These are phyloP conservation scores for Bubo bubo DNA, from an alignment of 2,113 vertebrate genomes.

Conservation along the genomic window DNA sequence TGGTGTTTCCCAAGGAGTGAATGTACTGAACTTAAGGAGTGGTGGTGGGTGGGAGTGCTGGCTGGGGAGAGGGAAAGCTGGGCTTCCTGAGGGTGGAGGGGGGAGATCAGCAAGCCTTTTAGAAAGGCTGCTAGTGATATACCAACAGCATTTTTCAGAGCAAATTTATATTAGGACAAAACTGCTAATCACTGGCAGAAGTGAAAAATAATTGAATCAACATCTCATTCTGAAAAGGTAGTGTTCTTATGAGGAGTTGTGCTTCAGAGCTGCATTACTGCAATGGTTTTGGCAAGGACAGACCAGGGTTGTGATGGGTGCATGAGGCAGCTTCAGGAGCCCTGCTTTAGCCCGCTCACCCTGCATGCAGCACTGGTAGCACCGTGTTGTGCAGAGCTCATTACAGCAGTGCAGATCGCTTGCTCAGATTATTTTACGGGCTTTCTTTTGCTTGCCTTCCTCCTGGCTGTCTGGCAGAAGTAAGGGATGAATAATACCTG, in stretches of 20 bases:
- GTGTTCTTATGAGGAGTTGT: not conserved
- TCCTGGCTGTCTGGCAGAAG: not conserved
- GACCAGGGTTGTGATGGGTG: accelerated
- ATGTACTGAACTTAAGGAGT: slow-evolving; percentile 22
- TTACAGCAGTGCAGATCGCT: not conserved
- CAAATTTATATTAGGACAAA: not conserved
- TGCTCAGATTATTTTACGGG: not conserved
- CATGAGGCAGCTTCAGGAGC: not conserved
- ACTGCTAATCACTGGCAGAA: not conserved
- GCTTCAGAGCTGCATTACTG: not conserved
- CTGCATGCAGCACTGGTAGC: not conserved
- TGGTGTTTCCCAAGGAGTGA: slow-evolving; percentile 44
- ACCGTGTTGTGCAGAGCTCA: not conserved
- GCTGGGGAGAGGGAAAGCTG: not conserved
- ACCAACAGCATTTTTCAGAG: not conserved
- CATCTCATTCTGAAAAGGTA: not conserved
- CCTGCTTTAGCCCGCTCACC: not conserved
- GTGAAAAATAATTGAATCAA: not conserved
- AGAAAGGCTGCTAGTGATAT: not conserved
- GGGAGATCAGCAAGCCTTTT: not conserved
- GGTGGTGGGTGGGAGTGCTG: not conserved
- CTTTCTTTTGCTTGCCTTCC: not conserved
- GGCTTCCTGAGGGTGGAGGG: not conserved
- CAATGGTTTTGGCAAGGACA: not conserved
- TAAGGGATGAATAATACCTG: not conserved